Conservation (phyloP, 2,113 vertebrate species). For the Cricetomys ansorgei region DNA sequence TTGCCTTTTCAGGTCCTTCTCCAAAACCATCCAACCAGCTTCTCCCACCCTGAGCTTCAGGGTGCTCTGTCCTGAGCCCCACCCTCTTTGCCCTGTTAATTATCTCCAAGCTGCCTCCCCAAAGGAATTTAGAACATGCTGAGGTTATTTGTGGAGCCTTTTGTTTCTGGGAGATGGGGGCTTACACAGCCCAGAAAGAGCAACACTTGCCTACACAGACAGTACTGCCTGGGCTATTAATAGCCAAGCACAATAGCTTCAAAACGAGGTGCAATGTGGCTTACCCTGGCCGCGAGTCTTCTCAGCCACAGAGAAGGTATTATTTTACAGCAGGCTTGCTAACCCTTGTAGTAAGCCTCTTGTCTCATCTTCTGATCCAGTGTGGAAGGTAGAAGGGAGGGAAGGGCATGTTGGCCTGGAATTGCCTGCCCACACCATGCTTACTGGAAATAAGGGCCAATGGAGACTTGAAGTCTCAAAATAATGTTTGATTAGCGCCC, state of each 20-base stretch:
- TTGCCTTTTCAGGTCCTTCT: background rate
- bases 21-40: background rate
- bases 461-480: conserved; percentile 57
- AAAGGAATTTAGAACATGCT: conserved; percentile 79
- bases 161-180: conserved; percentile 78
- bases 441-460: conserved; percentile 24
- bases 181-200: conserved; percentile 69
- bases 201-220: conserved; percentile 76
- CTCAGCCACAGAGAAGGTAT: background rate
- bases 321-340: conserved; percentile 41
- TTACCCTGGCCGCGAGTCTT: conserved; percentile 33
- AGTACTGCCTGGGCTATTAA: conserved; percentile 70
- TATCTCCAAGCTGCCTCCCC: conserved; percentile 48
- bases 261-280: conserved; percentile 41
- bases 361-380: conserved; percentile 37
- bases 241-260: conserved; percentile 55
- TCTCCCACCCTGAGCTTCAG: background rate
- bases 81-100: conserved; percentile 42
- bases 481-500: conserved; percentile 60
- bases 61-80: background rate
- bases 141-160: conserved; percentile 77
- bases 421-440: background rate
- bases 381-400: background rate
- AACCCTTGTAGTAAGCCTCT: background rate
- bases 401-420: background rate